A percentile compares a stretch with the other conserved stretches of the same genome.
These are phyloP conservation scores for Craniophora ligustri DNA, from an alignment of 2,888 invertebrate genomes.

Conservation along the genomic window DNA sequence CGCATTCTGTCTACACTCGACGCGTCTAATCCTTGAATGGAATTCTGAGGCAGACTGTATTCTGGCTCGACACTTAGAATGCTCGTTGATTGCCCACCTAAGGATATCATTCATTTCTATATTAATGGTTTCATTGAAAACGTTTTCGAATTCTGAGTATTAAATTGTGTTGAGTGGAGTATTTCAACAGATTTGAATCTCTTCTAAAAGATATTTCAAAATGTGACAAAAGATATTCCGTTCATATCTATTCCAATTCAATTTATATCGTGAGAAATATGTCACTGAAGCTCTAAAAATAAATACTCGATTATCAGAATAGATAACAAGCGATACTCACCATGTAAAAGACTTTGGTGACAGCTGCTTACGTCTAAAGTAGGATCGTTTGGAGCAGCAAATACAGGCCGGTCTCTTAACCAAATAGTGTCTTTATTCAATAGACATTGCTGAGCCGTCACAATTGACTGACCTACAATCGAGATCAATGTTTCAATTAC, in stretches of 20 bases:
- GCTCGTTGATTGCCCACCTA: slow-evolving; percentile 83
- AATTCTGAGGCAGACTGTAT: slow-evolving; percentile 85
- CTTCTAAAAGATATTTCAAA: no score
- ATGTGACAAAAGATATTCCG: slow-evolving; percentile 6
- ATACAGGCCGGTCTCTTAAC: slow-evolving; percentile 82
- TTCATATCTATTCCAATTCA: slow-evolving; percentile 29
- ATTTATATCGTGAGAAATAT: slow-evolving; percentile 63
- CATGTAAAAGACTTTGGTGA: slow-evolving; percentile 84
- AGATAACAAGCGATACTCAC: slow-evolving; percentile 66
- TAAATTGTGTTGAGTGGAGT: neutral
- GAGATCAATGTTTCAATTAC: slow-evolving; percentile 77
- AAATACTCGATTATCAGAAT: slow-evolving; percentile 47
- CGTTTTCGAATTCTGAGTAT: neutral
- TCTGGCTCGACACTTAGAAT: slow-evolving; percentile 84
- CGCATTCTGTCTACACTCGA: slow-evolving; percentile 82
- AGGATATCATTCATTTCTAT: slow-evolving; percentile 42
- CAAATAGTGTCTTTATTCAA: slow-evolving; percentile 87
- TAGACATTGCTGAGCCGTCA: slow-evolving; percentile 85
- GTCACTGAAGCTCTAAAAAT: slow-evolving; percentile 52
- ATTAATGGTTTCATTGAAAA: slow-evolving; percentile 10
- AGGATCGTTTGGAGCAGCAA: slow-evolving; percentile 76
- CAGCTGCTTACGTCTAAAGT: slow-evolving; percentile 79
- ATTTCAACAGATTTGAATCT: slow-evolving; percentile 31
- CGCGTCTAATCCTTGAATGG: slow-evolving; percentile 82
- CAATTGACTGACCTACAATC: slow-evolving; percentile 85